Percentiles rank a stretch among this genome's conserved stretches.
phyloP scores from a whole-genome alignment of 2,113 vertebrate genomes.

The Chaenogobius annularis region DNA sequence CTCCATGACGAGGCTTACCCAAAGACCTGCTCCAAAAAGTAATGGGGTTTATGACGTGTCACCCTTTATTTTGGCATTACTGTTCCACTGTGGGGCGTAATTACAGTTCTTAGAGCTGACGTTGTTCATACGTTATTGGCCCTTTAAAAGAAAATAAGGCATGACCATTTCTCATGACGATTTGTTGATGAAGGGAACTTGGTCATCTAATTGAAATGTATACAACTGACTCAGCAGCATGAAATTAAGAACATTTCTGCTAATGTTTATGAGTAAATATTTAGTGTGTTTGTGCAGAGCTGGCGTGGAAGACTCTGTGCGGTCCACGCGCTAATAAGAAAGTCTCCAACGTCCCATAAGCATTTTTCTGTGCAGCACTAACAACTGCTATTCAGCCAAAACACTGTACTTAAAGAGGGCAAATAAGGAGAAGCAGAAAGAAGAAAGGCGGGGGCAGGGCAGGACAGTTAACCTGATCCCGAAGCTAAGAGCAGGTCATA shows the following conservation, averaged over 20 bases:
- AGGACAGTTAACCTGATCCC: conserved; percentile 29
- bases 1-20: conserved; percentile 37
- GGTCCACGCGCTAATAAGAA: conserved; percentile 54
- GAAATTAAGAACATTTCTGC: background rate
- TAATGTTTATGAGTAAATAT: background rate
- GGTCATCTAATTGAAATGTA: conserved; percentile 61
- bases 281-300: background rate
- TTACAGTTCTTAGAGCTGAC: conserved; percentile 30
- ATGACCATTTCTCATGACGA: conserved; percentile 15
- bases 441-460: conserved; percentile 3
- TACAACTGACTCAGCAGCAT: conserved; percentile 10
- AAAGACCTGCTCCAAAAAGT: conserved; percentile 51
- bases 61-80: conserved; percentile 61
- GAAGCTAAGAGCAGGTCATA: conserved; percentile 30
- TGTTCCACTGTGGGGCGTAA: conserved; percentile 38
- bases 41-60: conserved; percentile 60
- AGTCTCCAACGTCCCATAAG: conserved; percentile 50
- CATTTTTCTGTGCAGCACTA: conserved; percentile 63
- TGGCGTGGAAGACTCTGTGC: conserved; percentile 14
- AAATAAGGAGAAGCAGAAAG: conserved; percentile 53
- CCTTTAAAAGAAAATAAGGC: conserved; percentile 13
- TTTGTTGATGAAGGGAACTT: conserved; percentile 41
- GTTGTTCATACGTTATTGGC: conserved; percentile 19
- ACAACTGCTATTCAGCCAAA: conserved; percentile 67
- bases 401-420: conserved; percentile 57